phyloP scores from a whole-genome alignment of 2,888 invertebrate species.

The Tachina lurida region DNA sequence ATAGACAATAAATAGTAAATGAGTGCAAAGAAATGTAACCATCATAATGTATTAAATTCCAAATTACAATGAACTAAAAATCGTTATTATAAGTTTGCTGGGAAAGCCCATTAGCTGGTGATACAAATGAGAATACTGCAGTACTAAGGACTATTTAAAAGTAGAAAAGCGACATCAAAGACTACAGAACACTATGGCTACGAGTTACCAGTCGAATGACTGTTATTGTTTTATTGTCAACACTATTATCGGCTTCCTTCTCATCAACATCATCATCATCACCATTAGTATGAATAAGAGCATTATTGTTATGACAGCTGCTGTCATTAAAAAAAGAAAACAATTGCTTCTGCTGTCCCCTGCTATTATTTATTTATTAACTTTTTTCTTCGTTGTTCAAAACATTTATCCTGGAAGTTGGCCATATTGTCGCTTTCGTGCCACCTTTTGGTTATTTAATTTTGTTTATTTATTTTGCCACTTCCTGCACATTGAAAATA shows the following conservation, averaged over 20 bases:
- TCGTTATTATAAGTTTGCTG: not conserved
- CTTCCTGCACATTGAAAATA: not conserved
- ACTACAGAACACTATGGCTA: not conserved
- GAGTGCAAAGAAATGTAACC: too few species aligned
- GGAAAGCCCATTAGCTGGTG: not conserved
- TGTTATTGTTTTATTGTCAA: slow-evolving; percentile 30
- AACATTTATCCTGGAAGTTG: slow-evolving; percentile 36
- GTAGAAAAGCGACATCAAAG: not conserved
- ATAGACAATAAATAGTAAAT: too few species aligned
- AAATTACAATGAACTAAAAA: too few species aligned
- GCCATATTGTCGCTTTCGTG: slow-evolving; percentile 14
- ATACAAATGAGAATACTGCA: not conserved
- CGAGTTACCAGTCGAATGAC: slow-evolving; percentile 44
- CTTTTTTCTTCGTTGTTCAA: not conserved
- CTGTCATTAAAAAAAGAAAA: slow-evolving; percentile 36
- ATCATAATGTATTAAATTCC: too few species aligned
- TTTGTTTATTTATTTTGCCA: not conserved
- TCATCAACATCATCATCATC: not conserved
- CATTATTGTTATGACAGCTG: slow-evolving; percentile 34
- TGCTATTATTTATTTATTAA: not conserved
- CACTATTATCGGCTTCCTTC: not conserved
- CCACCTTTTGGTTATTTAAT: slow-evolving; percentile 3
- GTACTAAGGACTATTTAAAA: not conserved
- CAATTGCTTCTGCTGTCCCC: slow-evolving; percentile 3
- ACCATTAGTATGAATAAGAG: slow-evolving; percentile 1